phyloP scores from a whole-genome alignment of 2,888 invertebrate genomes.

The Drosophila helvetica region DNA sequence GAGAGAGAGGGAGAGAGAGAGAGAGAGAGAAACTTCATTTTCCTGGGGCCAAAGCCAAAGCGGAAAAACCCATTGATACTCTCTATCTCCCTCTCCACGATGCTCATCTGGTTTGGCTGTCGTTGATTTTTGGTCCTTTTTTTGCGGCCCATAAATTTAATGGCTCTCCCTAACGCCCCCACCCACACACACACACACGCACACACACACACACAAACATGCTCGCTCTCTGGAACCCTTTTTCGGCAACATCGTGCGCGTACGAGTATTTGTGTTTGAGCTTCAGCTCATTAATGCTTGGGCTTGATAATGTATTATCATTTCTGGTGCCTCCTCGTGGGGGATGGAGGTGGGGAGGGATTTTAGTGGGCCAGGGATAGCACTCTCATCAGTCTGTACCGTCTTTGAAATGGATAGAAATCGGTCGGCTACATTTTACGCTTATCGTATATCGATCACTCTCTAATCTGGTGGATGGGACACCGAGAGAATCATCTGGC shows the following conservation, averaged over 20 bases:
- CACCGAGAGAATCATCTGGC: too few relatives aligned
- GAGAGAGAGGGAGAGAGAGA: slow-evolving; percentile 7
- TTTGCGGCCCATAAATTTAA: slow-evolving; percentile 73
- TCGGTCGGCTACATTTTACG: too few relatives aligned
- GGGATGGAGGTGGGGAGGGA: not conserved
- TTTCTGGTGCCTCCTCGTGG: slow-evolving; percentile 1
- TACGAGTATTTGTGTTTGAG: slow-evolving; percentile 27
- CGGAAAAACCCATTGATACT: slow-evolving; percentile 61
- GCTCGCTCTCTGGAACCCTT: slow-evolving; percentile 49
- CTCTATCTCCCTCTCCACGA: slow-evolving; percentile 18
- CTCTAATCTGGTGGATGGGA: too few relatives aligned
- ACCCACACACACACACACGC: slow-evolving; percentile 26
- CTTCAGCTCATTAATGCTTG: slow-evolving; percentile 57
- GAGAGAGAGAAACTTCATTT: slow-evolving; percentile 35
- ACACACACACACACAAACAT: slow-evolving; percentile 5
- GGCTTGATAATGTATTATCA: slow-evolving; percentile 60
- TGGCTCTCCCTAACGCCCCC: slow-evolving; percentile 32
- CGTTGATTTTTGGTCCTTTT: slow-evolving; percentile 66
- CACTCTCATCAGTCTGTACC: slow-evolving; percentile 13
- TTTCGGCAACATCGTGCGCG: slow-evolving; percentile 39
- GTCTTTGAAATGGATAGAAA: not conserved
- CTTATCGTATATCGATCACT: too few relatives aligned
- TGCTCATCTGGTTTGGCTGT: slow-evolving; percentile 54
- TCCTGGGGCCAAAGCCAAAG: not conserved
- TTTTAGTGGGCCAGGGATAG: slow-evolving; percentile 33